Percentiles rank a stretch among this genome's conserved stretches.
These are phyloP conservation scores for Peromyscus melanophrys DNA, from an alignment of 2,797 vertebrate genomes.

Conservation along the genomic window DNA sequence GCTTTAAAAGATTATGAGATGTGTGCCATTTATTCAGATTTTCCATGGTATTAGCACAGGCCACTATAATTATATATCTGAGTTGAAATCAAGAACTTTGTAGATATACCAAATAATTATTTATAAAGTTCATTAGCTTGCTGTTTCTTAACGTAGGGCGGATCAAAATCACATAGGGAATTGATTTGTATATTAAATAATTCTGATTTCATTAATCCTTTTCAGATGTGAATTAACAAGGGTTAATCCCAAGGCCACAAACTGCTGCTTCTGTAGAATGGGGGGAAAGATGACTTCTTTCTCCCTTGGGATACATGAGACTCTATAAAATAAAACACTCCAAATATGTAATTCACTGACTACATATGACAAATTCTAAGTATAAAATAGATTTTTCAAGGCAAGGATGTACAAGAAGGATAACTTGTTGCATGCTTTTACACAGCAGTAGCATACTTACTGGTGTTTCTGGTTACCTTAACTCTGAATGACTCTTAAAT, in stretches of 20 bases:
- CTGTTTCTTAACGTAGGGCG: neutral
- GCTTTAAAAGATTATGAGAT: slow-evolving; percentile 21
- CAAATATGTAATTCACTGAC: slow-evolving; percentile 8
- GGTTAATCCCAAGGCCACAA: neutral
- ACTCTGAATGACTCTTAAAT: slow-evolving; percentile 53
- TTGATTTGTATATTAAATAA: neutral
- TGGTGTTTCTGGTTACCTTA: slow-evolving; percentile 42
- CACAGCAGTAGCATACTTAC: neutral
- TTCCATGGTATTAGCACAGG: neutral
- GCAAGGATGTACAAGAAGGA: neutral
- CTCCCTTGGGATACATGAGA: neutral
- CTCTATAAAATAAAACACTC: neutral
- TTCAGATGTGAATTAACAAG: neutral
- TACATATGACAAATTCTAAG: slow-evolving; percentile 27
- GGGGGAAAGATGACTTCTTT: neutral
- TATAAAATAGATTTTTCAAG: slow-evolving; percentile 41
- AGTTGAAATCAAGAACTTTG: slow-evolving; percentile 5
- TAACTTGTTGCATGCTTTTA: slow-evolving; percentile 52
- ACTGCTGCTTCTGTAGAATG: neutral
- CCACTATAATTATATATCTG: neutral
- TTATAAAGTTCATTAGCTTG: slow-evolving; percentile 32
- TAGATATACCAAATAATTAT: slow-evolving; percentile 17
- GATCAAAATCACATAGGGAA: slow-evolving; percentile 16
- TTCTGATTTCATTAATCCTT: neutral
- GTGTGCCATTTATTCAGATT: neutral